Evolutionary conservation across 2,888 invertebrate species (phyloP), one percentile per base, ranked within the genome.

Genomic region (Aporophyla lueneburgensis): DNA sequence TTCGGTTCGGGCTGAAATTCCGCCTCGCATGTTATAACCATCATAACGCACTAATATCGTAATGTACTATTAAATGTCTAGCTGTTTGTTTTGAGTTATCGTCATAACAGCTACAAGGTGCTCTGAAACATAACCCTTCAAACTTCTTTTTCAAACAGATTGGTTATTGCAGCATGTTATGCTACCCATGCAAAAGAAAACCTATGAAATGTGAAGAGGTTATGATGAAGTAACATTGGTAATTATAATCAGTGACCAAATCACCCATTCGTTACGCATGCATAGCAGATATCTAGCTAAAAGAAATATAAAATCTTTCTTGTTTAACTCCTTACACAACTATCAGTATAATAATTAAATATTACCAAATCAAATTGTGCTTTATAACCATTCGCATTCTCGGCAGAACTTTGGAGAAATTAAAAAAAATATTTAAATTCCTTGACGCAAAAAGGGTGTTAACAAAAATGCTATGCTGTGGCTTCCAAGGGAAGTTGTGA

Each of bases 161-260:
- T 12, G 12, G 16, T 58, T 10, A 40, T 33, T 40, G 4, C n/a
- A n/a, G 24, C 24, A 49, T 40, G 16, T 16, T 24, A 33, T 12
- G n/a, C 24, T 53, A n/a, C 43, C 51, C 1, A 40, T 49, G n/a
- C 9, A 46, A 46, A 54, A 21, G 51, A 33, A 40, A 54, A 40
- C 56, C 9, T 54, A 19, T n/a, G 33, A 14, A 10, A 59, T 51
- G 16, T n/a, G 54, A 54, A 49, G 16, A 21, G 16, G 5, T n/a
- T 9, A 19, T 43, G 61, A 24, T 76, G 54, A 43, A 81, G 54
- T 67, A 76, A 75, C 24, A 61, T 27, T 21, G 2, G 49, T n/a
- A 63, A 83, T 77, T 79, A 79, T 33, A 54, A 78, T 80, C 66
- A 54, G 43, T 21, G 53, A 72, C 59, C 54, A 54, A 79, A 78